A percentile compares a stretch with the other conserved stretches of the same genome.
phyloP scores from a whole-genome alignment of 2,113 vertebrate species.

The Pygoscelis adeliae region DNA sequence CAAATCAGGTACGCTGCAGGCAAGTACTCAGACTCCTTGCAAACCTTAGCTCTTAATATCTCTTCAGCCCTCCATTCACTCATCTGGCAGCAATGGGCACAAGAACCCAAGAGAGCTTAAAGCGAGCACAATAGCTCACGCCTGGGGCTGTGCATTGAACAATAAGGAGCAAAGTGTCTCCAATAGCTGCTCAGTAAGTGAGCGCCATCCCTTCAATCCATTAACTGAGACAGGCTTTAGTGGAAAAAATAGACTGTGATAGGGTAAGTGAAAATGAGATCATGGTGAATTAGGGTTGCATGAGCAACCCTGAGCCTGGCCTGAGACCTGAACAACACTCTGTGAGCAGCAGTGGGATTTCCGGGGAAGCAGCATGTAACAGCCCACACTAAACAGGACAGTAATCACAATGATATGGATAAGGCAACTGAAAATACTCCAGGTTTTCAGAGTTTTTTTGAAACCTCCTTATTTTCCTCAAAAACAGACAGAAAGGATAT shows the following conservation, averaged over 20 bases:
- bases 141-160: background rate
- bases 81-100: background rate
- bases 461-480: background rate
- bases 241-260: slow-evolving; percentile 1
- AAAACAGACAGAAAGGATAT: background rate
- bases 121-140: background rate
- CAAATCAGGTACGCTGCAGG: background rate
- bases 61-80: background rate
- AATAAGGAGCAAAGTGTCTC: background rate
- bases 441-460: background rate
- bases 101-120: background rate
- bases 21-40: background rate
- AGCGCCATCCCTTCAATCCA: background rate
- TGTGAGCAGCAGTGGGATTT: background rate
- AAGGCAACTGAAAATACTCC: background rate
- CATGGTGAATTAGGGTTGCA: background rate
- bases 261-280: background rate
- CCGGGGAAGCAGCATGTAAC: background rate
- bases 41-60: background rate
- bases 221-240: background rate
- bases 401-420: background rate
- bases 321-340: background rate
- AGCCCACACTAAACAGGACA: background rate
- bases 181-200: background rate
- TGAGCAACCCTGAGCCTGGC: background rate